Base-by-base conservation (phyloP, 2,888 invertebrate genomes). In the Aspidiotus destructor region DNA sequence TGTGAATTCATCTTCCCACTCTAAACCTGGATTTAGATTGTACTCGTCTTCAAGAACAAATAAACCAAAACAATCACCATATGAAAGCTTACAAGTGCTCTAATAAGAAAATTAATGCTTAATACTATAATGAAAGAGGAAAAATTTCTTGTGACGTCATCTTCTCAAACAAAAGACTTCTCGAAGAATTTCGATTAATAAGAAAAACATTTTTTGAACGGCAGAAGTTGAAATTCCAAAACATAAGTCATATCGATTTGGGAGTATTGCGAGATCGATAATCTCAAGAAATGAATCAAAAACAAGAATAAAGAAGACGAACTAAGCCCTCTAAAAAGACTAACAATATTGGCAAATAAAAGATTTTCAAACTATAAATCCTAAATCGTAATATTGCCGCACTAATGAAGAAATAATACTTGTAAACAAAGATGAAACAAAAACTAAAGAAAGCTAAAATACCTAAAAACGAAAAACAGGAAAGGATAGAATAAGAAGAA, bases 1-100 rank as follows among this genome's bases (percentile, higher is more conserved):
- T 94, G 93, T 92, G 84, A 94, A 94, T 85, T 94, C 94, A 91
- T 94, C 94, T 88, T 94, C 94, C 94, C 94, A 94, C 85, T 94
- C 94, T 92, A 94, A 92, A 90, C 92, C 92, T 86, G 92, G 92
- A 88, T 92, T 92, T 88, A 93, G 92, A 92, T 93, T 92, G 92
- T 93, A 93, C 86, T 93, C 93, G 87, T 93, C 93, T 93, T 91
- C 88, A 89, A 88, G 86, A 78, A 79, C 78, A 79, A 79, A 75
- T 78, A 78, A 79, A 78, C 78, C 78, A 79, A 79, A 69, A 71
- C 70, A 72, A 73, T 70, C 71, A 72, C 70, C 71, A 71, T 68
- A 69, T 69, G 64, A 70, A 71, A 71, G 71, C 62, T 62, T 62
- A 61, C 55, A 60, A 62, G 69, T 69, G 63, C 62, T 58, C 41